A percentile compares a stretch with the other conserved stretches of the same genome.
Conservation (phyloP, 2,888 invertebrate genomes). For the Myopa testacea region DNA sequence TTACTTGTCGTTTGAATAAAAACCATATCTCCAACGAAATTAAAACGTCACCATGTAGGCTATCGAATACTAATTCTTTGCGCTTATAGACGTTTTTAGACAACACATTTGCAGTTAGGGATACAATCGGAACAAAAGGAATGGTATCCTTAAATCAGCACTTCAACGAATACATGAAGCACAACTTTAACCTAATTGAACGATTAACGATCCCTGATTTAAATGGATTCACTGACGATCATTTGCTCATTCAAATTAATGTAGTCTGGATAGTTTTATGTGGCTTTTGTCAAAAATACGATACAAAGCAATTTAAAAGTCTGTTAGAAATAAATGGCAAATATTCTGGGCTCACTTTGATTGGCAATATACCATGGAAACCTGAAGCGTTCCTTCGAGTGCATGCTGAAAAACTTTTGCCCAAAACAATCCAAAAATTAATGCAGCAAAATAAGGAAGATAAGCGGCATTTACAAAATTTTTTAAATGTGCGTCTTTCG, state of each 20-base stretch:
- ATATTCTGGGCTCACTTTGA: slow-evolving; percentile 82
- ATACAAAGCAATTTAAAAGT: slow-evolving; percentile 80
- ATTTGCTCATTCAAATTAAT: slow-evolving; percentile 75
- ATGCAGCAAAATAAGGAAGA: slow-evolving; percentile 58
- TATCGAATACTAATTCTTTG: background rate
- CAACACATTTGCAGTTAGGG: slow-evolving; percentile 55
- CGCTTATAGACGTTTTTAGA: slow-evolving; percentile 55
- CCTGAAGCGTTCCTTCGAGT: slow-evolving; percentile 83
- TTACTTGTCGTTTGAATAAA: too few relatives aligned
- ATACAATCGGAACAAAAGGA: slow-evolving; percentile 53
- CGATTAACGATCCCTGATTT: slow-evolving; percentile 72
- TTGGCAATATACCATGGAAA: slow-evolving; percentile 86
- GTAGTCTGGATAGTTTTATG: slow-evolving; percentile 76
- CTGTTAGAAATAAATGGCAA: slow-evolving; percentile 83
- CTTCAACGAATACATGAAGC: slow-evolving; percentile 60
- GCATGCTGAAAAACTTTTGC: slow-evolving; percentile 71
- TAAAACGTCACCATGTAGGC: background rate
- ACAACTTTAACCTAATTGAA: slow-evolving; percentile 52
- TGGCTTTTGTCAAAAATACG: slow-evolving; percentile 80
- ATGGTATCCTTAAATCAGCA: slow-evolving; percentile 58
- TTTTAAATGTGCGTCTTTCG: slow-evolving; percentile 72
- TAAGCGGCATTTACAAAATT: slow-evolving; percentile 71
- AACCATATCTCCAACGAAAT: background rate
- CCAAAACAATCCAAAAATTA: slow-evolving; percentile 69
- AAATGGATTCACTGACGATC: slow-evolving; percentile 74